phyloP scores from a whole-genome alignment of 2,797 vertebrate species.

The Tachyglossus aculeatus region DNA sequence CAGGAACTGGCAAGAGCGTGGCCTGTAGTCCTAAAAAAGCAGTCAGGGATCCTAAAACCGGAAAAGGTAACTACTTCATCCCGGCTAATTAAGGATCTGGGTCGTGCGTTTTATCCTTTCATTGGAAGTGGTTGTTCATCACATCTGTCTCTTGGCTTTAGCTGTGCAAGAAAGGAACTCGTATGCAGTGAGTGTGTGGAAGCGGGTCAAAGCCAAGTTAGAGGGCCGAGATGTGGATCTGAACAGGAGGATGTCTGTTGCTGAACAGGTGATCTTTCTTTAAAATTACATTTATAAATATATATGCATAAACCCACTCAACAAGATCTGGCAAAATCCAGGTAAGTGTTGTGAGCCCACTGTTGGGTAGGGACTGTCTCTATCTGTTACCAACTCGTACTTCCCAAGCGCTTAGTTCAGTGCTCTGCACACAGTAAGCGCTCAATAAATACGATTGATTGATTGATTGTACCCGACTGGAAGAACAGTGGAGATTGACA shows the following conservation, averaged over 20 bases:
- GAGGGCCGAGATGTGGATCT: conserved; percentile 96
- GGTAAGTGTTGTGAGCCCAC: too few relatives aligned
- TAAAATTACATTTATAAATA: conserved; percentile 8
- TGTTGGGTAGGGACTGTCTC: too few relatives aligned
- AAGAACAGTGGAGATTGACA: too few relatives aligned
- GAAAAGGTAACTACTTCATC: conserved; percentile 84
- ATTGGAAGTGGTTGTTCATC: conserved; percentile 1
- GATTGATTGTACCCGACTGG: too few relatives aligned
- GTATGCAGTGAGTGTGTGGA: conserved; percentile 98
- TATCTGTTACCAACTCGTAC: too few relatives aligned
- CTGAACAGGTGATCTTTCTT: conserved; percentile 87
- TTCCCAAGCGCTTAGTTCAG: too few relatives aligned
- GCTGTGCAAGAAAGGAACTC: conserved; percentile 99
- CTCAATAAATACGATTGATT: too few relatives aligned
- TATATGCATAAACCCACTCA: too few relatives aligned
- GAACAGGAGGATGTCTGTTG: conserved; percentile 96
- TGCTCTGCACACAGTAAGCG: too few relatives aligned
- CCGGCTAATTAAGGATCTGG: not conserved
- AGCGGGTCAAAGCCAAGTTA: conserved; percentile 97
- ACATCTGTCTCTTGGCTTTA: conserved; percentile 52
- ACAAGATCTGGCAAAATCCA: too few relatives aligned
- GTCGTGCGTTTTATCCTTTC: not conserved
- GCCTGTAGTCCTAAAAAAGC: conserved; percentile 97
- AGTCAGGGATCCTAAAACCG: conserved; percentile 95
- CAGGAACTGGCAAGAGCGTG: conserved; percentile 86